These are phyloP conservation scores for Anoplolepis gracilipes DNA, from an alignment of 1,140 invertebrate species.

Conservation along the genomic window DNA sequence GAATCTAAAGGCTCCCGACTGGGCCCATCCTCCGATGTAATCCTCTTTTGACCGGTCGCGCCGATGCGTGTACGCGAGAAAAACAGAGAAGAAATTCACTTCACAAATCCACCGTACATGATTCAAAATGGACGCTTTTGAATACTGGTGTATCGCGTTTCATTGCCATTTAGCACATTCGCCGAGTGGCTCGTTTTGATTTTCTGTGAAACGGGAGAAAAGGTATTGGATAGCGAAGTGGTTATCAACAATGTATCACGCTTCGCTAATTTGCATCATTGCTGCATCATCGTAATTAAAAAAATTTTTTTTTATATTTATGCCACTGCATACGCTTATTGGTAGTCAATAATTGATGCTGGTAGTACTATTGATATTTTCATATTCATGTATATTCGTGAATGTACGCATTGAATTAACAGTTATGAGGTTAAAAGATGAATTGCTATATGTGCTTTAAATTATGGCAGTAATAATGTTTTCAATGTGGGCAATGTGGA, in stretches of 20 bases:
- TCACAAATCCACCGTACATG: conserved; percentile 43
- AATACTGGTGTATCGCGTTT: conserved; percentile 41
- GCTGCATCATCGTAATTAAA: neutral
- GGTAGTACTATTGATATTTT: neutral
- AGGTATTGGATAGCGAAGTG: conserved; percentile 38
- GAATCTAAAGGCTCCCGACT: conserved; percentile 39
- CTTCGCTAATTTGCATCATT: conserved; percentile 53
- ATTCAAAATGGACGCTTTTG: conserved; percentile 35
- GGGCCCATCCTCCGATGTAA: conserved; percentile 1
- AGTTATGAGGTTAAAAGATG: neutral
- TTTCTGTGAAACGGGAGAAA: conserved; percentile 27
- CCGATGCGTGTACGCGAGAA: neutral
- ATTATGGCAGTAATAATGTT: neutral
- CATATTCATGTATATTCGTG: neutral
- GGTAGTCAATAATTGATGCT: conserved; percentile 10
- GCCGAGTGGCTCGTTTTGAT: conserved; percentile 59
- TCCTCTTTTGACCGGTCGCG: neutral
- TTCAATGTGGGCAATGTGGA: neutral
- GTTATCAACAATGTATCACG: conserved; percentile 49
- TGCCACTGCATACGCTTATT: neutral
- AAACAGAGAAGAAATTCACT: conserved; percentile 3
- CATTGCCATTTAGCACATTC: conserved; percentile 61
- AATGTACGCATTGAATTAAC: neutral
- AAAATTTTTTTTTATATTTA: conserved; percentile 22
- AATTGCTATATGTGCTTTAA: neutral